phyloP scores from a whole-genome alignment of 2,797 vertebrate species.

The Gephyroberyx darwinii region DNA sequence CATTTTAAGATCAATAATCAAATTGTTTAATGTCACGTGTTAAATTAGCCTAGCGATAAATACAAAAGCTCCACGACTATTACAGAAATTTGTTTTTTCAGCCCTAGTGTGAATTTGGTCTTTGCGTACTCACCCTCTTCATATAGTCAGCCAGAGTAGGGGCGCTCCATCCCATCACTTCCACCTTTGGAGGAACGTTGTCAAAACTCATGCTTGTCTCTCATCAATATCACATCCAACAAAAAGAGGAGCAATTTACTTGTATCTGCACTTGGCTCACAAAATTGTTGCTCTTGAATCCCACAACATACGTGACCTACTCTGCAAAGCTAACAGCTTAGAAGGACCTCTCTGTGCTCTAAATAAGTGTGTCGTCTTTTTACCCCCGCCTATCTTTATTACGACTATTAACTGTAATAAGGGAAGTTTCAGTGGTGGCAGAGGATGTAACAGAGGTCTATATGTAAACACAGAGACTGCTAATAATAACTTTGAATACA shows the following conservation, averaged over 20 bases:
- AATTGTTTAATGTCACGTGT: background rate
- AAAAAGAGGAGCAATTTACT: background rate
- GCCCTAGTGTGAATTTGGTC: background rate
- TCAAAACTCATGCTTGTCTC: constrained; percentile 44
- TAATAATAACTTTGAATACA: background rate
- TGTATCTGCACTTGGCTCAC: background rate
- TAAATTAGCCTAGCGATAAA: background rate
- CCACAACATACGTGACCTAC: background rate
- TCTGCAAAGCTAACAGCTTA: background rate
- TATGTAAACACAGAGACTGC: constrained; percentile 21
- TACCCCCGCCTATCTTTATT: no score
- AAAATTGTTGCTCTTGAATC: background rate
- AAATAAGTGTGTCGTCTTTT: background rate
- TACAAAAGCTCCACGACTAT: no score
- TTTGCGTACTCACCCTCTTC: constrained; percentile 47
- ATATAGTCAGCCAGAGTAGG: constrained; percentile 52
- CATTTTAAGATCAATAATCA: no score
- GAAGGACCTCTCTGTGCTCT: background rate
- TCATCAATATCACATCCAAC: background rate
- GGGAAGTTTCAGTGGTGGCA: constrained; percentile 30
- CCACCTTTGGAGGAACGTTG: constrained; percentile 28
- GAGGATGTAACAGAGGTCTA: background rate
- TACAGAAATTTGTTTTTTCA: no score
- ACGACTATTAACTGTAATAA: background rate
- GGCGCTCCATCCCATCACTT: constrained; percentile 57